Evolutionary conservation across 2,797 vertebrate species (phyloP), one percentile per base, ranked within the genome.

Genomic region (Macropodus opercularis): DNA sequence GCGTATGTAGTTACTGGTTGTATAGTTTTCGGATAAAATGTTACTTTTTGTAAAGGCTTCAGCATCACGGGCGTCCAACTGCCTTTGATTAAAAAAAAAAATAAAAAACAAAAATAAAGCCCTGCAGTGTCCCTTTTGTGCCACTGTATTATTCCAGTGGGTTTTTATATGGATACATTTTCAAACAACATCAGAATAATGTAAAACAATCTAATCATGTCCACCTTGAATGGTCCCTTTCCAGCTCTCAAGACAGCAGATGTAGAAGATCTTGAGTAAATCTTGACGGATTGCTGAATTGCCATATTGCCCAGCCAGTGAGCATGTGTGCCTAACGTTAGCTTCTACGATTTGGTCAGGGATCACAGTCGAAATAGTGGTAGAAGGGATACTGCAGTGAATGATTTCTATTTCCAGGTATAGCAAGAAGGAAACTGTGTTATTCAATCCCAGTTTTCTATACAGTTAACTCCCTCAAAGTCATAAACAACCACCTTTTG

Each of bases 1-100:
- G 96, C 95, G 93, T 96, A 97, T 98, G 96, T 98, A 98, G 96
- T 98, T 98, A 98, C 96, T 98, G 96, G 95, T 96, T 98, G 96
- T 99, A 98, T 98, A 99, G 97, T 98, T 98, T 91, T 85, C 70
- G 87, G 86, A 89, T 85, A 90, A 97, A 96, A 97, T 96, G 96
- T 98, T 98, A 98, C 96, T 98, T 98, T 36, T 98, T 98, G 94
- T 98, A 98, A 98, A 95, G 95, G 95, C 96, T 97, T 95, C 94
- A 93, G 96, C 94, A 93, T 97, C 96, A 92, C 93, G 92, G 96
- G 95, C 95, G 96, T 86, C 94, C 94, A 94, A 95, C 94, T 96
- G 96, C 95, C 95, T 96, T 95, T 97, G 94, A 95, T 87, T 80
- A n/a, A 49, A 57, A 52, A n/a, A n/a, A 55, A 43, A 75, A 75